Conservation (phyloP, 2,888 invertebrate species). For the Linyphia triangularis region DNA sequence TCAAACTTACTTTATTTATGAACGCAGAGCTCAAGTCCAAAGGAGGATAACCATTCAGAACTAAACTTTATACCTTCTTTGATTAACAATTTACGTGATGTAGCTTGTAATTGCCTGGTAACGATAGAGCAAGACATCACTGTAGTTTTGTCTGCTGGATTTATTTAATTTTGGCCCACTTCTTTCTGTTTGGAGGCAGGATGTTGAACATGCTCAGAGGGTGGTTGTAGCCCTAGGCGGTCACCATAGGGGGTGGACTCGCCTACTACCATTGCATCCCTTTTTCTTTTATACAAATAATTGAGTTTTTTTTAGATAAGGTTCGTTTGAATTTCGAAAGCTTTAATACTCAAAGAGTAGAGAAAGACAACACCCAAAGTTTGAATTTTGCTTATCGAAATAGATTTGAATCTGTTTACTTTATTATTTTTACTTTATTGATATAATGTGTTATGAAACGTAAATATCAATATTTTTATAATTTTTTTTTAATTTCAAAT, state of each 20-base stretch:
- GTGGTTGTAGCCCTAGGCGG: slow-evolving; percentile 10
- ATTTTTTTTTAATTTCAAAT: no score
- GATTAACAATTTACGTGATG: slow-evolving; percentile 65
- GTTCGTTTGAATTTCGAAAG: no score
- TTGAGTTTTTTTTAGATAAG: no score
- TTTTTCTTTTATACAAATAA: no score
- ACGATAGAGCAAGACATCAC: slow-evolving; percentile 63
- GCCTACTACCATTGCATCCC: slow-evolving; percentile 26
- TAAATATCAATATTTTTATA: no score
- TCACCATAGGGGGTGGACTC: slow-evolving; percentile 11
- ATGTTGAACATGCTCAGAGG: slow-evolving; percentile 1
- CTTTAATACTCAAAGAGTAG: no score
- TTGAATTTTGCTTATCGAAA: no score
- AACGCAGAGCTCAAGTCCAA: slow-evolving; percentile 29
- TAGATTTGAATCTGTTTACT: no score
- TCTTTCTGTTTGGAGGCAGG: slow-evolving; percentile 1
- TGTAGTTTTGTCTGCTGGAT: not conserved
- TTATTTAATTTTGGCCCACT: no score
- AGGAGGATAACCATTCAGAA: slow-evolving; percentile 67
- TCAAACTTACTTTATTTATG: slow-evolving; percentile 64
- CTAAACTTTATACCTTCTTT: slow-evolving; percentile 53
- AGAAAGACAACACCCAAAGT: no score
- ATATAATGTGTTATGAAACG: no score
- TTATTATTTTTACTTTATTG: no score
- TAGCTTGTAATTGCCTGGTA: slow-evolving; percentile 70